Conservation (phyloP, 2,797 vertebrate genomes). For the Pampus argenteus region DNA sequence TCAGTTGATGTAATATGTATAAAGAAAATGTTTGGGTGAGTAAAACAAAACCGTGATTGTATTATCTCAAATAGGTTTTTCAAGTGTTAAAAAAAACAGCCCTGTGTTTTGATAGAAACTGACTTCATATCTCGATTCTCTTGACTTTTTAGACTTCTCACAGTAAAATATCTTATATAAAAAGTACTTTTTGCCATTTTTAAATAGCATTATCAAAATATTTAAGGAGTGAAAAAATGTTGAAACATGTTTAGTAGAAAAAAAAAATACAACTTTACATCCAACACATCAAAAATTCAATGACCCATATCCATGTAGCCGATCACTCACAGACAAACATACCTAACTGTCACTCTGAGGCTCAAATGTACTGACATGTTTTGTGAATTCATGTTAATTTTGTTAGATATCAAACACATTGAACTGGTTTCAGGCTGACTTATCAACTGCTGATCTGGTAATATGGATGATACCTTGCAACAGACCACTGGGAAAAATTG, state of each 20-base stretch:
- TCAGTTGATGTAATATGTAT: conserved; percentile 1
- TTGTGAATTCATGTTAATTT: conserved; percentile 3
- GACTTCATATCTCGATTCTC: conserved; percentile 33
- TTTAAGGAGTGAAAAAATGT: conserved; percentile 53
- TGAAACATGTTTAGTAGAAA: conserved; percentile 59
- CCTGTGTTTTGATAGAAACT: conserved; percentile 44
- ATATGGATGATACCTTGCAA: conserved; percentile 27
- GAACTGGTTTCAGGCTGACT: not conserved
- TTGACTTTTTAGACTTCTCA: conserved; percentile 34
- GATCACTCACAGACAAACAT: conserved; percentile 15
- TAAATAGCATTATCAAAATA: conserved; percentile 69
- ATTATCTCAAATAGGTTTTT: conserved; percentile 25
- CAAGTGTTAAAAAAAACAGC: conserved; percentile 52
- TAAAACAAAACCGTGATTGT: conserved; percentile 11
- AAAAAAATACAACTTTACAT: conserved; percentile 47
- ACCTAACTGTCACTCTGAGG: conserved; percentile 18
- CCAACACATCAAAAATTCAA: conserved; percentile 29
- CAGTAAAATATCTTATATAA: conserved; percentile 67
- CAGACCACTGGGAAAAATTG: conserved; percentile 22
- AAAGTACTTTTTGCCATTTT: conserved; percentile 62
- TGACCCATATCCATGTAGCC: conserved; percentile 13
- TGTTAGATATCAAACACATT: conserved; percentile 8
- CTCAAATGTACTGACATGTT: conserved; percentile 1
- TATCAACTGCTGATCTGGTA: conserved; percentile 28
- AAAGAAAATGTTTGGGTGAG: conserved; percentile 19